Evolutionary conservation across 2,113 vertebrate species (phyloP).

Genomic region (Nesogale talazaci): DNA sequence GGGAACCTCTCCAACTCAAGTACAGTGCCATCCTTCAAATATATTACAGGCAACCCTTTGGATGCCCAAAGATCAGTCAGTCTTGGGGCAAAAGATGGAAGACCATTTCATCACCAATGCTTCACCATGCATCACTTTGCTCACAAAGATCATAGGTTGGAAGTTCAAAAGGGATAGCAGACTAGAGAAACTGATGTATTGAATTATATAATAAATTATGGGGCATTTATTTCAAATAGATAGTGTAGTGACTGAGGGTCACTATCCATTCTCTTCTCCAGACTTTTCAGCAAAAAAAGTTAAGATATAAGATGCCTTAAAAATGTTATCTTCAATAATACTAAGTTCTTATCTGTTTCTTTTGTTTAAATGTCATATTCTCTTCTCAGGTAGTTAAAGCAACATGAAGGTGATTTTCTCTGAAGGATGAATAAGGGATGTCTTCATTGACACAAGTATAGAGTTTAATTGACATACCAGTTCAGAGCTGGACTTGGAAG

Average conservation of each 20-base stretch:
- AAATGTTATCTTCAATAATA: background rate
- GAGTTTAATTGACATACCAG: slow-evolving; percentile 24
- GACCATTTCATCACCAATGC: background rate
- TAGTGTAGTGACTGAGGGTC: background rate
- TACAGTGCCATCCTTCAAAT: slow-evolving; percentile 38
- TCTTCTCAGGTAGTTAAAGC: slow-evolving; percentile 32
- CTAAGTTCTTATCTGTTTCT: slow-evolving; percentile 1
- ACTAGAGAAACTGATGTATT: too few relatives aligned
- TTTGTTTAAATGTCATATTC: background rate
- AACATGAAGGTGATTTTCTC: slow-evolving; percentile 50
- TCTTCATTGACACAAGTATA: background rate
- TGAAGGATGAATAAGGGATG: background rate
- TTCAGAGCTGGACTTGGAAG: slow-evolving; percentile 13
- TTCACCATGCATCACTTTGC: slow-evolving; percentile 18
- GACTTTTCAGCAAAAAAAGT: slow-evolving; percentile 46
- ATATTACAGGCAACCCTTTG: slow-evolving; percentile 9
- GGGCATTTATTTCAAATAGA: too few relatives aligned
- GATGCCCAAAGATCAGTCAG: background rate
- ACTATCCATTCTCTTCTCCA: slow-evolving; percentile 30
- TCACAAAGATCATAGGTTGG: slow-evolving; percentile 13
- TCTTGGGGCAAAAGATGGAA: background rate
- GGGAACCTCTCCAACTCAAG: background rate
- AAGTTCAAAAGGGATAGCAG: slow-evolving; percentile 11
- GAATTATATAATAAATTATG: too few relatives aligned
- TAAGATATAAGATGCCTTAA: slow-evolving; percentile 13